phyloP scores from a whole-genome alignment of 2,888 invertebrate genomes.

The Orchesella flavescens region DNA sequence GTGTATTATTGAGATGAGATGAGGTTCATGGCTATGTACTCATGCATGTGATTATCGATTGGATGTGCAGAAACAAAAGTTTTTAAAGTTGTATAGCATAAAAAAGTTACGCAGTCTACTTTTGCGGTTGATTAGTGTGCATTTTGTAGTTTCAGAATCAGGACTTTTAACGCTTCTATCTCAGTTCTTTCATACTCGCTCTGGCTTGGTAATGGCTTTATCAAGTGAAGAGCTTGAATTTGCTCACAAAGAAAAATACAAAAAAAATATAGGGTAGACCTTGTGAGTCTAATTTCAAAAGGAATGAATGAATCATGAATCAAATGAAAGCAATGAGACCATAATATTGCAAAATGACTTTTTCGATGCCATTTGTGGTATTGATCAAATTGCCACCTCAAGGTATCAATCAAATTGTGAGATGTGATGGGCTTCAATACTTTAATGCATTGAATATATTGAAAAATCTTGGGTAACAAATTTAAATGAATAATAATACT shows the following conservation, averaged over 20 bases:
- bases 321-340: too few species aligned
- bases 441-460: too few species aligned
- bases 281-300: too few species aligned
- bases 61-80: neutral
- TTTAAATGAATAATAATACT: too few species aligned
- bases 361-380: too few species aligned
- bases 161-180: neutral
- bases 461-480: too few species aligned
- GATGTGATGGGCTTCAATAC: too few species aligned
- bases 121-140: conserved; percentile 41
- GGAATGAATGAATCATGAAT: too few species aligned
- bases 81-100: conserved; percentile 1
- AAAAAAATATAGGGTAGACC: neutral
- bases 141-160: conserved; percentile 5
- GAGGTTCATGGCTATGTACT: neutral
- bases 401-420: too few species aligned
- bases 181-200: neutral
- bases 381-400: too few species aligned
- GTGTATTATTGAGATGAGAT: neutral
- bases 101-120: conserved; percentile 52
- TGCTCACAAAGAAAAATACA: neutral
- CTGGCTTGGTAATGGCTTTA: neutral
- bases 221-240: neutral
- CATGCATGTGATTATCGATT: conserved; percentile 38
- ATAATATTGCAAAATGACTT: too few species aligned